A percentile compares a stretch with the other conserved stretches of the same genome.
These are phyloP conservation scores for Cyprinodon tularosa DNA, from an alignment of 2,113 vertebrate genomes.

Conservation along the genomic window DNA sequence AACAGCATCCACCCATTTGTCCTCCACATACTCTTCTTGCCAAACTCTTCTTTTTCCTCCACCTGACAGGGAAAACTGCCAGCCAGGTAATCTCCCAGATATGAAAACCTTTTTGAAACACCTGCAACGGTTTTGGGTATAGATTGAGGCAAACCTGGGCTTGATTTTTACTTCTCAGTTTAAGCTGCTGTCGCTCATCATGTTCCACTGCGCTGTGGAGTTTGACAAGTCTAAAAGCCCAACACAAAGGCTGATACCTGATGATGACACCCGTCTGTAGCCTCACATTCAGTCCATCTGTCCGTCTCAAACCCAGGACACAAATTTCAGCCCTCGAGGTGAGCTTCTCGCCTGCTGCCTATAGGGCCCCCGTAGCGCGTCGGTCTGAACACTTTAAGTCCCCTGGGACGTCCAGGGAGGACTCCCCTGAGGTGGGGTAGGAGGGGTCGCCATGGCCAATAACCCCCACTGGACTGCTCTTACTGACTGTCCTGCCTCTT, in stretches of 20 bases:
- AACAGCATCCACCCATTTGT: conserved; percentile 67
- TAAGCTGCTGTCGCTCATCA: conserved; percentile 28
- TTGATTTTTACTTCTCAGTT: conserved; percentile 36
- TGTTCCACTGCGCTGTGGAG: conserved; percentile 6
- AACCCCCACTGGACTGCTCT: conserved; percentile 69
- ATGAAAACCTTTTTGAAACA: conserved; percentile 21
- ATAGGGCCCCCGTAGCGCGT: conserved; percentile 64
- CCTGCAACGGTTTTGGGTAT: conserved; percentile 12
- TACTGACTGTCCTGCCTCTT: conserved; percentile 64
- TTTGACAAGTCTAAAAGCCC: conserved; percentile 32
- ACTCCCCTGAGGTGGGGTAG: conserved; percentile 49
- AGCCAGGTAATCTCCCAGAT: conserved; percentile 9
- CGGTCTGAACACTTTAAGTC: conserved; percentile 49
- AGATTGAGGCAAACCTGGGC: conserved; percentile 2
- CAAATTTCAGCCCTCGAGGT: conserved; percentile 32
- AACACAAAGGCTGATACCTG: conserved; percentile 29
- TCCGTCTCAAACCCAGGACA: conserved; percentile 32
- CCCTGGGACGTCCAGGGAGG: conserved; percentile 41
- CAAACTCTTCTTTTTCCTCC: conserved; percentile 60
- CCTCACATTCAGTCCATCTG: conserved; percentile 24
- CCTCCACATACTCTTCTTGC: conserved; percentile 57
- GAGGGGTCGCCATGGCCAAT: conserved; percentile 48
- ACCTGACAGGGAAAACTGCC: conserved; percentile 34
- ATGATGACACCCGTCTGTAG: conserved; percentile 12
- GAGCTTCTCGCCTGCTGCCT: conserved; percentile 54